A percentile compares a stretch with the other conserved stretches of the same genome.
phyloP scores from a whole-genome alignment of 2,113 vertebrate genomes.

The Apus apus region DNA sequence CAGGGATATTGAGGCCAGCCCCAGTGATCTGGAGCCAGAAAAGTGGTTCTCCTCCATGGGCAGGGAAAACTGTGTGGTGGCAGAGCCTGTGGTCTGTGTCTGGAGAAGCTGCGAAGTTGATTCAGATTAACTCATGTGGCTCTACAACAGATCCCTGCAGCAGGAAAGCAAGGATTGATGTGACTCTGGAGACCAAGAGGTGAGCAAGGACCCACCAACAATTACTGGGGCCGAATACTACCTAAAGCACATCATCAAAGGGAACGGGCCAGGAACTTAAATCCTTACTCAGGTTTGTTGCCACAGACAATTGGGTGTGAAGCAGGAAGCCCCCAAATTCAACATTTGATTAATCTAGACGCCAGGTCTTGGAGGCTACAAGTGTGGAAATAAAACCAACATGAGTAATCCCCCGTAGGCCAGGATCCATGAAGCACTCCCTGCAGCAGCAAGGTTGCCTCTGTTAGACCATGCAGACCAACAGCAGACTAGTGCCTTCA shows the following conservation, averaged over 20 bases:
- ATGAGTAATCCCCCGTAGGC: background rate
- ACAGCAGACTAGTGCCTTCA: background rate
- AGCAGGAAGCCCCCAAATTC: background rate
- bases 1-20: background rate
- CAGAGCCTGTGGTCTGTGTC: background rate
- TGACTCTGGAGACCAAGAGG: background rate
- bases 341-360: background rate
- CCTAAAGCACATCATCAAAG: background rate
- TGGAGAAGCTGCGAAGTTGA: background rate
- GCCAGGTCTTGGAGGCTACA: background rate
- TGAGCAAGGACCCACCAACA: background rate
- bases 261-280: background rate
- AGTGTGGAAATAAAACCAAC: background rate
- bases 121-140: background rate
- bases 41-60: background rate
- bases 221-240: background rate
- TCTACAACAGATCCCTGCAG: background rate
- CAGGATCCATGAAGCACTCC: background rate
- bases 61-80: background rate
- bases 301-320: background rate
- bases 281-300: background rate
- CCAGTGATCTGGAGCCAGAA: background rate
- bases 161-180: background rate
- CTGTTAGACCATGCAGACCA: background rate
- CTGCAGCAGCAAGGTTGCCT: background rate